Conservation (phyloP, 2,797 vertebrate genomes). For the Lutjanus campechanus region DNA sequence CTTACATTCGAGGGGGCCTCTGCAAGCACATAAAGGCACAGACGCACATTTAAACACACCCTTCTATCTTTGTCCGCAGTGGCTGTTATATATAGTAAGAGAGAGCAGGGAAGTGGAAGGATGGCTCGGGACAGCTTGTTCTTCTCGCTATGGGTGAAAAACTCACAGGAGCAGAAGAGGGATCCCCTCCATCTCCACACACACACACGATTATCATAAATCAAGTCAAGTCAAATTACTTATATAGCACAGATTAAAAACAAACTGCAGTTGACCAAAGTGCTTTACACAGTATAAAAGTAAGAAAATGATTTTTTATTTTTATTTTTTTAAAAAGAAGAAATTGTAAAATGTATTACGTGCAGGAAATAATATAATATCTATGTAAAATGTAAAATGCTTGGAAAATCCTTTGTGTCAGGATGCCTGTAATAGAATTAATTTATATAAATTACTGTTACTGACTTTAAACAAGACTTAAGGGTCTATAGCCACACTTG, state of each 20-base stretch:
- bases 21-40: conserved; percentile 16
- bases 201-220: neutral
- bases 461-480: too few relatives aligned
- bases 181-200: conserved; percentile 16
- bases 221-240: too few relatives aligned
- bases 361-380: neutral
- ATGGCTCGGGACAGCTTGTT: conserved; percentile 61
- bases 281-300: too few relatives aligned
- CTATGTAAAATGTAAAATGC: neutral
- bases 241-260: too few relatives aligned
- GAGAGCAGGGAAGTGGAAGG: conserved; percentile 35
- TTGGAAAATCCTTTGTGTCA: too few relatives aligned
- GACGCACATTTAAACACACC: neutral
- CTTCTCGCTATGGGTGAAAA: conserved; percentile 51
- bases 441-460: too few relatives aligned
- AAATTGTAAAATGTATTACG: neutral
- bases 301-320: too few relatives aligned
- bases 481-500: too few relatives aligned
- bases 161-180: conserved; percentile 36
- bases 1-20: conserved; percentile 9
- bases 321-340: too few relatives aligned
- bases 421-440: too few relatives aligned
- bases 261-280: neutral
- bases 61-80: conserved; percentile 41
- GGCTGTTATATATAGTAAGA: conserved; percentile 50